A percentile compares a stretch with the other conserved stretches of the same genome.
phyloP scores from a whole-genome alignment of 2,888 invertebrate species.

The Trachelus stipa region DNA sequence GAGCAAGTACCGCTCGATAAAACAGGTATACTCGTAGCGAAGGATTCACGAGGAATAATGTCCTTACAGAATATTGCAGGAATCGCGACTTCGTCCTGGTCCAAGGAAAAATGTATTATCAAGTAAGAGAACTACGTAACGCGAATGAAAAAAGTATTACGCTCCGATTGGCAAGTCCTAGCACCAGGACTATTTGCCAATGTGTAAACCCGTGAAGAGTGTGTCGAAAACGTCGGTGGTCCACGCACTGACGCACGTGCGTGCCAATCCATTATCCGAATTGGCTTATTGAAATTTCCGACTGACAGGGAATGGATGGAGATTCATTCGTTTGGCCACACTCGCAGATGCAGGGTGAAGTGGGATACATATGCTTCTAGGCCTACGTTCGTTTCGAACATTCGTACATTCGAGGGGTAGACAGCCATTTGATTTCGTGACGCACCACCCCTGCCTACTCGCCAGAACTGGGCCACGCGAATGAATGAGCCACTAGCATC shows the following conservation, averaged over 20 bases:
- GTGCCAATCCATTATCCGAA: constrained; percentile 64
- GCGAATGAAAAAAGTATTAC: background rate
- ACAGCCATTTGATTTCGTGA: constrained; percentile 54
- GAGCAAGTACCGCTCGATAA: background rate
- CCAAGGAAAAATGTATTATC: background rate
- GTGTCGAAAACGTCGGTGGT: background rate
- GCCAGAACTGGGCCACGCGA: constrained; percentile 4
- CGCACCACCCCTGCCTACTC: constrained; percentile 27
- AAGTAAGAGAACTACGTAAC: background rate
- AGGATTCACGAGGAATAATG: background rate
- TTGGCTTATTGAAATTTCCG: constrained; percentile 66
- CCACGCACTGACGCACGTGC: constrained; percentile 42
- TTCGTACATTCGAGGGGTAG: constrained; percentile 32
- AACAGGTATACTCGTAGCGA: background rate
- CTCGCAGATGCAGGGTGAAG: constrained; percentile 48
- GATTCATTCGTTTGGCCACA: constrained; percentile 60
- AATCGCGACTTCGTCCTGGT: background rate
- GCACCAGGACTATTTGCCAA: background rate
- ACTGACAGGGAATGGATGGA: constrained; percentile 62
- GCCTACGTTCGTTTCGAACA: constrained; percentile 29
- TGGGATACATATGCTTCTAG: constrained; percentile 31
- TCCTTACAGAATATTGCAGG: background rate
- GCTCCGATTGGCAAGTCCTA: background rate
- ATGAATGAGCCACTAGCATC: background rate
- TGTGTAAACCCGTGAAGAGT: background rate